Conservation (phyloP, 2,888 invertebrate species). For the Clivina fossor region DNA sequence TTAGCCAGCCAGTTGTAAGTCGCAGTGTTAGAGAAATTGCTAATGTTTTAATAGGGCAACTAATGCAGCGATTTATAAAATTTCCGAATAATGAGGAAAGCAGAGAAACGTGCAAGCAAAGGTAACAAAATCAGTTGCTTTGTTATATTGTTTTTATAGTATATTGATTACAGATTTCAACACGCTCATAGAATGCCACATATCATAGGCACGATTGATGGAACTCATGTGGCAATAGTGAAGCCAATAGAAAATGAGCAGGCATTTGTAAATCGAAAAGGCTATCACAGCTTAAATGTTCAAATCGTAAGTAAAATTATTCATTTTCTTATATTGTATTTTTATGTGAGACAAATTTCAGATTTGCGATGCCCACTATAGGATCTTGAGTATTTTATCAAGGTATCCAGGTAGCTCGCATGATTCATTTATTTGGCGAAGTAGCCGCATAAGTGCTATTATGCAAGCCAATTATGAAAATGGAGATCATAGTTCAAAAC, state of each 20-base stretch:
- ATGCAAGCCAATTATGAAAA: slow-evolving; percentile 15
- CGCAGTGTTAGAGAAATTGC: no score
- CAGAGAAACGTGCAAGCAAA: slow-evolving; percentile 3
- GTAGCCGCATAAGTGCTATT: slow-evolving; percentile 3
- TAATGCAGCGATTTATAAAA: background rate
- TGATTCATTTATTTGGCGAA: slow-evolving; percentile 18
- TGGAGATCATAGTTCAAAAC: slow-evolving; percentile 8
- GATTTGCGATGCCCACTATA: slow-evolving; percentile 6
- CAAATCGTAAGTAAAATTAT: background rate
- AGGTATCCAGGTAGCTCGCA: slow-evolving; percentile 1
- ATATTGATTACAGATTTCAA: slow-evolving; percentile 4
- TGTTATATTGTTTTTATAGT: background rate
- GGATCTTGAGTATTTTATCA: slow-evolving; percentile 1
- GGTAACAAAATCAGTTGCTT: background rate
- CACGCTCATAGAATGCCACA: background rate
- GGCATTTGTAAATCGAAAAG: slow-evolving; percentile 16
- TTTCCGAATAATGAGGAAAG: slow-evolving; percentile 5
- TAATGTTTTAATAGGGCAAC: background rate
- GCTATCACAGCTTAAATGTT: slow-evolving; percentile 11
- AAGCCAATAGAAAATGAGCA: slow-evolving; percentile 14
- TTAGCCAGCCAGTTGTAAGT: no score
- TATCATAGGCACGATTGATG: slow-evolving; percentile 21
- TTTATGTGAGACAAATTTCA: background rate
- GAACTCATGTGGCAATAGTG: slow-evolving; percentile 21
- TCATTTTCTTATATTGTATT: background rate